Conservation (phyloP, 1,140 invertebrate genomes). For the Orius laevigatus region DNA sequence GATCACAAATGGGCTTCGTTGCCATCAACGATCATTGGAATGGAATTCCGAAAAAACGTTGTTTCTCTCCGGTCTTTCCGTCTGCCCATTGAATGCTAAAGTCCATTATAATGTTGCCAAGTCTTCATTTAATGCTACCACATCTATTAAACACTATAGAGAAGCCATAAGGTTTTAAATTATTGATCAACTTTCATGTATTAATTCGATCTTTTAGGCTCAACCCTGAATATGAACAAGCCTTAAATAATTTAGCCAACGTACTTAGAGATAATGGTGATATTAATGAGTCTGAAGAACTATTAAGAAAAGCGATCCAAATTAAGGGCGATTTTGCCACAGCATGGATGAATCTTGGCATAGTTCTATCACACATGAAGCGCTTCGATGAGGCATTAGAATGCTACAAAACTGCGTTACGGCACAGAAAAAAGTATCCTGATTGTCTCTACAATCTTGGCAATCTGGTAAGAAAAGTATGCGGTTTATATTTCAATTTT, state of each 20-base stretch:
- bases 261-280: conserved; percentile 64
- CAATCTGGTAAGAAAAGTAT: conserved; percentile 52
- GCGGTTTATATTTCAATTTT: conserved; percentile 18
- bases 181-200: background rate
- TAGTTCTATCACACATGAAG: conserved; percentile 61
- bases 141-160: conserved; percentile 60
- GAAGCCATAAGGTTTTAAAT: conserved; percentile 45
- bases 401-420: conserved; percentile 65
- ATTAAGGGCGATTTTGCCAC: conserved; percentile 76
- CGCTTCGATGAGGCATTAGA: conserved; percentile 52
- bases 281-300: conserved; percentile 52
- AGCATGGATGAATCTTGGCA: conserved; percentile 96
- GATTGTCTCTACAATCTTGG: conserved; percentile 91
- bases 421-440: conserved; percentile 61
- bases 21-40: conserved; percentile 51
- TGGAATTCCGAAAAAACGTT: conserved; percentile 62
- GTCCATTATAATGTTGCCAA: conserved; percentile 94
- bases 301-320: conserved; percentile 55
- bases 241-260: conserved; percentile 94
- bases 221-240: conserved; percentile 84
- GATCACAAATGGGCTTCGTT: conserved; percentile 39
- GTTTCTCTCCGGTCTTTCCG: conserved; percentile 50
- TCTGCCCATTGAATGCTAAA: conserved; percentile 83
- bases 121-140: conserved; percentile 31
- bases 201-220: conserved; percentile 34